These are phyloP conservation scores for Acanthurus lineatus DNA, from an alignment of 2,797 vertebrate genomes.

Conservation along the genomic window DNA sequence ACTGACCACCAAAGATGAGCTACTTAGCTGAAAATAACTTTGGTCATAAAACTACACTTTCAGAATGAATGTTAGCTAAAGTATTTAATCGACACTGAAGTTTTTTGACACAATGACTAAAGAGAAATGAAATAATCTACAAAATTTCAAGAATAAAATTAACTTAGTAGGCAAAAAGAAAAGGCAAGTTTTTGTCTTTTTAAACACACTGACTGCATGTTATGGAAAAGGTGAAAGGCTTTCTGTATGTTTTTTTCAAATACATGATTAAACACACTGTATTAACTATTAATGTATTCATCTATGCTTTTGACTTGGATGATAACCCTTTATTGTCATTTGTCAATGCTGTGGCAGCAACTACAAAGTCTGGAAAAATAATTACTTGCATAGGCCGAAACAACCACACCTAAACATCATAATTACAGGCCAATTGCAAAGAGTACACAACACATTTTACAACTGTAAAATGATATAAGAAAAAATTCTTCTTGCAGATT, in stretches of 20 bases:
- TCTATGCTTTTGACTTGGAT: not conserved
- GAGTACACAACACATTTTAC: not conserved
- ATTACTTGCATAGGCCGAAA: not conserved
- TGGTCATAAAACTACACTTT: not conserved
- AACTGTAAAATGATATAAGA: not conserved
- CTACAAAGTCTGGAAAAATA: not conserved
- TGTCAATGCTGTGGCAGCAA: not conserved
- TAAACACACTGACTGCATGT: no score
- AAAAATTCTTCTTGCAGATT: not conserved
- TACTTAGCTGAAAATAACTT: not conserved
- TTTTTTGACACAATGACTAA: not conserved
- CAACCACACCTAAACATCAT: not conserved
- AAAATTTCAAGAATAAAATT: not conserved
- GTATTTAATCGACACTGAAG: not conserved
- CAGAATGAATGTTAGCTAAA: not conserved
- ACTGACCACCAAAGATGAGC: no score
- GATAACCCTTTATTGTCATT: not conserved
- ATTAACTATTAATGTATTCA: not conserved
- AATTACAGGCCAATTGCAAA: not conserved
- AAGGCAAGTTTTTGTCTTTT: not conserved
- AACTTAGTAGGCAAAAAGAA: not conserved
- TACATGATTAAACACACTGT: not conserved
- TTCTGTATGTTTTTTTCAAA: no score
- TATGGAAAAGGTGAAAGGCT: not conserved
- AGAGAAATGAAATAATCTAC: no score